These are phyloP conservation scores for Micromesistius poutassou DNA, from an alignment of 2,797 vertebrate genomes.

Conservation along the genomic window DNA sequence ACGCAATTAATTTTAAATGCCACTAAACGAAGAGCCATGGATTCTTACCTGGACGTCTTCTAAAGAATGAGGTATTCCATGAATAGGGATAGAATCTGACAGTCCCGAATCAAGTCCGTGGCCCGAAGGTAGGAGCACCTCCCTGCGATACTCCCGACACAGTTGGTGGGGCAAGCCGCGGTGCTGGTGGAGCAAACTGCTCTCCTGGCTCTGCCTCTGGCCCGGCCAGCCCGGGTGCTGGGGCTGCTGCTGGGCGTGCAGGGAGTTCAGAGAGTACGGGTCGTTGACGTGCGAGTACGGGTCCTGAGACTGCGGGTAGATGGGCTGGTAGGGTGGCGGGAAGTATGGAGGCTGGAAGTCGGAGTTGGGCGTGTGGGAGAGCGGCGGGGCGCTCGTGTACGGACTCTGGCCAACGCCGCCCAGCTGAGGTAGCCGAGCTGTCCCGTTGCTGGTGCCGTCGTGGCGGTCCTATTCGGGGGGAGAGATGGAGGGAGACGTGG, in stretches of 20 bases:
- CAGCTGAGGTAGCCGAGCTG: conserved; percentile 94
- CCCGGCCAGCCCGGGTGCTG: conserved; percentile 97
- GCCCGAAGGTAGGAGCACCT: conserved; percentile 91
- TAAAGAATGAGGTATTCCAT: conserved; percentile 97
- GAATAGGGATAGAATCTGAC: conserved; percentile 89
- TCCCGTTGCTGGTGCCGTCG: conserved; percentile 95
- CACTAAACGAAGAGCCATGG: not conserved
- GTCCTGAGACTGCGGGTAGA: conserved; percentile 98
- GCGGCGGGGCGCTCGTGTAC: conserved; percentile 92
- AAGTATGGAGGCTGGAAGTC: conserved; percentile 96
- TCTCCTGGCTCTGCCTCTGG: conserved; percentile 93
- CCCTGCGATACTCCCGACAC: conserved; percentile 95
- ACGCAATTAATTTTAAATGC: not conserved
- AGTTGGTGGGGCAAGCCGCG: conserved; percentile 93
- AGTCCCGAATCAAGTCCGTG: conserved; percentile 92
- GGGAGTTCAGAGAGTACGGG: conserved; percentile 94
- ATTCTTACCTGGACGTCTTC: conserved; percentile 95
- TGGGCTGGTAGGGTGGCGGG: conserved; percentile 95
- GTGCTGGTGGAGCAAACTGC: conserved; percentile 93
- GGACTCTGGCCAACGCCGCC: conserved; percentile 95
- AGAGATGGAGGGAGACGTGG: not conserved
- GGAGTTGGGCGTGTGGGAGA: conserved; percentile 94
- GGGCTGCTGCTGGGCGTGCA: conserved; percentile 92
- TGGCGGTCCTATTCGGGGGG: conserved; percentile 82
- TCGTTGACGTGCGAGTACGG: conserved; percentile 98